A percentile compares a stretch with the other conserved stretches of the same genome.
These are phyloP conservation scores for Pegoplata infirma DNA, from an alignment of 2,888 invertebrate species.

Conservation along the genomic window DNA sequence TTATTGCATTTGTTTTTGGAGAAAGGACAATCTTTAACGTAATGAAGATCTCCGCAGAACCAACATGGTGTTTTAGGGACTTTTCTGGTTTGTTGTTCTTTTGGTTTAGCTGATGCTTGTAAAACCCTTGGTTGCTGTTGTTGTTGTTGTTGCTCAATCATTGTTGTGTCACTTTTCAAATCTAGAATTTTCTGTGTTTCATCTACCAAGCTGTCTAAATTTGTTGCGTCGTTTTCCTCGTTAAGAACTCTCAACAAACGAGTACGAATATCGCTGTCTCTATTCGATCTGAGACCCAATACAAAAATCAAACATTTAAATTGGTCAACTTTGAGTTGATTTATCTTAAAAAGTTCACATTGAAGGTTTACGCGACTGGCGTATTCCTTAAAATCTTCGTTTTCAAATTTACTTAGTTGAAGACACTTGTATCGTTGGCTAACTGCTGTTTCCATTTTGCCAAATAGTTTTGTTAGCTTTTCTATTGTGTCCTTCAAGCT, in stretches of 20 bases:
- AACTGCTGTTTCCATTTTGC: constrained; percentile 1
- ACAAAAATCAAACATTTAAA: constrained; percentile 30
- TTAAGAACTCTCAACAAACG: not conserved
- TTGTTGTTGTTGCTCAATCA: too few species aligned
- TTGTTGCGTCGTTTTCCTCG: not conserved
- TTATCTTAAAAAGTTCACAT: constrained; percentile 14
- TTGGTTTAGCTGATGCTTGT: not conserved
- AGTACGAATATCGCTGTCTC: not conserved
- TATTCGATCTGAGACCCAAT: not conserved
- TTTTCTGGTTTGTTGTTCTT: too few species aligned
- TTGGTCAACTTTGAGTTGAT: not conserved
- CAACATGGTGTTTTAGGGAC: not conserved
- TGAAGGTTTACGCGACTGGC: constrained; percentile 13
- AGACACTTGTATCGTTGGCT: not conserved
- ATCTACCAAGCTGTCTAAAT: not conserved
- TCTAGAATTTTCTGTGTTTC: constrained; percentile 23
- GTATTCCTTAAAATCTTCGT: constrained; percentile 19
- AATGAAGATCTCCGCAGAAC: not conserved
- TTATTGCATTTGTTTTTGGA: not conserved
- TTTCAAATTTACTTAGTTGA: not conserved
- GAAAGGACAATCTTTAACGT: not conserved
- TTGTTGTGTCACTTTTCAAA: constrained; percentile 4
- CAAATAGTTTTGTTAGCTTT: constrained; percentile 8
- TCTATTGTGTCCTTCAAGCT: not conserved
- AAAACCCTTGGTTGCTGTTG: constrained; percentile 4